Evolutionary conservation across 2,797 vertebrate species (phyloP).

Genomic region (Alectoris magna): DNA sequence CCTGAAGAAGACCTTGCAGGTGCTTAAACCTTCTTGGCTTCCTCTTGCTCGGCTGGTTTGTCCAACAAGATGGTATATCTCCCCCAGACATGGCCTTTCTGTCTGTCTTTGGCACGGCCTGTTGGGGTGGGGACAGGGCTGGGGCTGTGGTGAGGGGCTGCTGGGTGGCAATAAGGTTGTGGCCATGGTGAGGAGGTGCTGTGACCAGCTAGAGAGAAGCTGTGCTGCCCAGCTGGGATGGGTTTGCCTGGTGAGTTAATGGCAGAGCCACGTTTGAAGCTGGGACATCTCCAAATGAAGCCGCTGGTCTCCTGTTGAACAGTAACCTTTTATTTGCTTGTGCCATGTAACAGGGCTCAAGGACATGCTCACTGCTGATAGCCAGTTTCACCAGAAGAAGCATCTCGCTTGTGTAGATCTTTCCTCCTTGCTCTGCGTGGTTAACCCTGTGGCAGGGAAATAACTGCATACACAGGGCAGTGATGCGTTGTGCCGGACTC

Average conservation of each 20-base stretch:
- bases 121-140: neutral
- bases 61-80: neutral
- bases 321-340: conserved; percentile 61
- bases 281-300: neutral
- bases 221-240: neutral
- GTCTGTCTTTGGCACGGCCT: neutral
- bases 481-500: neutral
- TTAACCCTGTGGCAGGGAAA: neutral
- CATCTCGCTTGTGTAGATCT: neutral
- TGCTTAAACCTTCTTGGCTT: neutral
- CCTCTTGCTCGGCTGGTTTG: neutral
- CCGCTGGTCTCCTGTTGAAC: conserved; percentile 58
- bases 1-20: neutral
- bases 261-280: neutral
- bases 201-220: neutral
- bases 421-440: neutral
- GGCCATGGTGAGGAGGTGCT: too few species aligned
- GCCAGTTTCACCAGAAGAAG: conserved; percentile 16
- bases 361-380: conserved; percentile 27
- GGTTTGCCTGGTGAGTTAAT: neutral
- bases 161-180: neutral
- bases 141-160: neutral
- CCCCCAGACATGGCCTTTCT: neutral
- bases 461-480: neutral
- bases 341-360: conserved; percentile 44